Evolutionary conservation across 2,113 vertebrate genomes (phyloP), one percentile per base, ranked within the genome.

Genomic region (Bostrychus sinensis): DNA sequence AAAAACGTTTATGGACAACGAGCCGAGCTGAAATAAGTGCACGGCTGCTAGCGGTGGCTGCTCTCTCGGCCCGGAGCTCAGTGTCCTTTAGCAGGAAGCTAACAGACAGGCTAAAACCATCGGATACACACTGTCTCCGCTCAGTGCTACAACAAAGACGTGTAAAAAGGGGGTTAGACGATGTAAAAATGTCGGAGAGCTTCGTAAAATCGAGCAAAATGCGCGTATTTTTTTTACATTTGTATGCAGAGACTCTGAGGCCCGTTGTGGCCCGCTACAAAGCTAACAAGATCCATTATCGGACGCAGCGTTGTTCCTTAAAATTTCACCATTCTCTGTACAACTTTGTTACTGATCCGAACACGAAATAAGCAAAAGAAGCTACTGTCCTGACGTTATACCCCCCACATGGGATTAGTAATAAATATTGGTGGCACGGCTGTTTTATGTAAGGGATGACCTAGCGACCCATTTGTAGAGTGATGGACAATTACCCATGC

Each of bases 271-370:
- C 77, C 72, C 68, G 62, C 82, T 81, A 53, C 23, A 1, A 41
- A 3, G 72, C 75, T 84, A 78, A 5, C 65, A 16, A 75, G 28
- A 62, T 75, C 86, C 81, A 84, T 84, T 86, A 84, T 84, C 83
- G 86, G 83, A 88, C 86, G 50, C 42, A 0, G 0, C 0, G 22
- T 10, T 19, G 14, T 20, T 69, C n/a, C 13, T 4, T 0, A 2
- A 38, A 5, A 56, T 36, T 34, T 26, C 26, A 0, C 1, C 11
- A n/a, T 36, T 34, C 16, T 13, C 4, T 13, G 30, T 5, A 3
- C 11, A 30, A 46, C 10, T 58, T 13, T 9, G 1, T 7, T 5
- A 14, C 17, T 14, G 25, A n/a, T n/a, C 25, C 28, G 23, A 14
- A 7, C 53, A 48, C 0, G 0, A 2, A 2, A 2, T 5, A 2